Evolutionary conservation across 2,113 vertebrate species (phyloP).

Genomic region (western clawed frog (Xenopus tropicalis)): DNA sequence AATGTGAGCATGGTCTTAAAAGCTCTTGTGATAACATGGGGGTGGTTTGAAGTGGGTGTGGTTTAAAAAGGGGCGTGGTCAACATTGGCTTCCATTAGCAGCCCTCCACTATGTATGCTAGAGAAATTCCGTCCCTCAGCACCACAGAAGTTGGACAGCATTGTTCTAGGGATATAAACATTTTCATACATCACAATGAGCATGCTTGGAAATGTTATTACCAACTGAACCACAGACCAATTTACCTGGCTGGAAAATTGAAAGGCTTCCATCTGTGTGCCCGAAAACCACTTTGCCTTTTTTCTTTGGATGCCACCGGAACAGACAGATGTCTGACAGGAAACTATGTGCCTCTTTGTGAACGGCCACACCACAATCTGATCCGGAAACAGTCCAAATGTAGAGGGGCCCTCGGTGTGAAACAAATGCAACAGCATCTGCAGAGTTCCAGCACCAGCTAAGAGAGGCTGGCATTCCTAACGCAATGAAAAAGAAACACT

Average conservation of each 20-base stretch:
- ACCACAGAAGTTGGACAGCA: too few relatives aligned
- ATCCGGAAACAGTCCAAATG: constrained; percentile 82
- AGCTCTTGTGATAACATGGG: too few relatives aligned
- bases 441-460: constrained; percentile 89
- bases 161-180: too few relatives aligned
- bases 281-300: constrained; percentile 92
- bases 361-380: constrained; percentile 75
- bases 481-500: constrained; percentile 25
- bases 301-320: constrained; percentile 89
- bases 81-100: too few relatives aligned
- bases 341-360: constrained; percentile 94
- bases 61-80: too few relatives aligned
- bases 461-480: constrained; percentile 83
- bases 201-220: too few relatives aligned
- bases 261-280: constrained; percentile 92
- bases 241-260: constrained; percentile 91
- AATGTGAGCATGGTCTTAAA: too few relatives aligned
- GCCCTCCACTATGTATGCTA: too few relatives aligned
- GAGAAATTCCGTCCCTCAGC: too few relatives aligned
- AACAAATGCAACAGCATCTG: constrained; percentile 81
- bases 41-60: too few relatives aligned
- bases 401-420: constrained; percentile 88
- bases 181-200: too few relatives aligned
- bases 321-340: constrained; percentile 87
- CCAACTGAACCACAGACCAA: neutral